phyloP scores from a whole-genome alignment of 2,888 invertebrate genomes.

The Erannis defoliaria region DNA sequence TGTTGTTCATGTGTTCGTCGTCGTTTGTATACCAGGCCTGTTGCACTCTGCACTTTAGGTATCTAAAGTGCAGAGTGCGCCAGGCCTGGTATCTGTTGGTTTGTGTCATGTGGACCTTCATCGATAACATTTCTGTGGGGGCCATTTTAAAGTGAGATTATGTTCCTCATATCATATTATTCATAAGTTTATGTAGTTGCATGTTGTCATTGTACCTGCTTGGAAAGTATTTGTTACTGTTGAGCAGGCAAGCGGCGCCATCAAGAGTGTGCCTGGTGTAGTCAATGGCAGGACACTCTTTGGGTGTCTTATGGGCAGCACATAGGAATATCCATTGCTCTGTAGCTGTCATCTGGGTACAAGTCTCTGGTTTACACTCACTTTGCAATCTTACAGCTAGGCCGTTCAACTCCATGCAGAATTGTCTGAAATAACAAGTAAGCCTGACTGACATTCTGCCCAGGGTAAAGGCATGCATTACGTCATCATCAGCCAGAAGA shows the following conservation, averaged over 20 bases:
- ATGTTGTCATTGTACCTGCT: conserved; percentile 90
- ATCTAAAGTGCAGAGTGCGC: too few species aligned
- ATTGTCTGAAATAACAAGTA: conserved; percentile 90
- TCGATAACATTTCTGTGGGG: too few species aligned
- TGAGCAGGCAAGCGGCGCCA: conserved; percentile 99
- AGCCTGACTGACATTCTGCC: too few species aligned
- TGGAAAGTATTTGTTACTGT: conserved; percentile 99
- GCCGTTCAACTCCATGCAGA: conserved; percentile 99
- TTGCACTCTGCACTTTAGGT: too few species aligned
- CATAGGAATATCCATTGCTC: conserved; percentile 99
- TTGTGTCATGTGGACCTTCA: too few species aligned
- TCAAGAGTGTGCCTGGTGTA: conserved; percentile 99
- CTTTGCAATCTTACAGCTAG: conserved; percentile 97
- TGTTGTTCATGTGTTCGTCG: too few species aligned
- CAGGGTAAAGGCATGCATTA: too few species aligned
- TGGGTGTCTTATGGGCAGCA: conserved; percentile 99
- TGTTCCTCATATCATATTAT: too few species aligned
- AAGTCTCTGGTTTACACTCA: conserved; percentile 98
- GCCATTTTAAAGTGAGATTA: too few species aligned
- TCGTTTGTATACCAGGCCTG: too few species aligned
- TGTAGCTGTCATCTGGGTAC: conserved; percentile 99
- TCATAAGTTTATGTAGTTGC: not conserved
- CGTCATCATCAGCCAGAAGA: not conserved
- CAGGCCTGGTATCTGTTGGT: too few species aligned
- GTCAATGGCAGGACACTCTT: conserved; percentile 99